Conservation (phyloP, 2,888 invertebrate species). For the Lepidocyrtoides sp. region DNA sequence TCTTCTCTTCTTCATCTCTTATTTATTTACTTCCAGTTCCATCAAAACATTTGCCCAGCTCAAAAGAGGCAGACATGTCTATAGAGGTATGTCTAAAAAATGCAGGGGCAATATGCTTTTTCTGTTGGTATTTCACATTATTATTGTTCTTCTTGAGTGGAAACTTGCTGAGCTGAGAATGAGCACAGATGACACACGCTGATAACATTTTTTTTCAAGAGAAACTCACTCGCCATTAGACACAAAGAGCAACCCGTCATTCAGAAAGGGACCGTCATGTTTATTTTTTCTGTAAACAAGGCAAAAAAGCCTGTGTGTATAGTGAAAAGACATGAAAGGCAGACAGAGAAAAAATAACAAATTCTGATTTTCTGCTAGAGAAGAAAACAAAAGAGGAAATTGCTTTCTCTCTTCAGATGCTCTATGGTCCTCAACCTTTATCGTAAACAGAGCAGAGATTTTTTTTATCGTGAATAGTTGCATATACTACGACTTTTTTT, state of each 20-base stretch:
- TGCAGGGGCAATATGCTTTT: constrained; percentile 28
- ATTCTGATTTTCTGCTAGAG: constrained; percentile 35
- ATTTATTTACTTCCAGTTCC: constrained; percentile 66
- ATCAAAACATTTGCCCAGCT: not conserved
- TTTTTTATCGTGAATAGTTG: too few species aligned
- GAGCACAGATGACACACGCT: constrained; percentile 65
- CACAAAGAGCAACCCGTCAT: constrained; percentile 19
- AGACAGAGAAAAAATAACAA: constrained; percentile 26
- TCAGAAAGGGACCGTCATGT: constrained; percentile 20
- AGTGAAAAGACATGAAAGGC: not conserved
- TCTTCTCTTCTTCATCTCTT: constrained; percentile 64
- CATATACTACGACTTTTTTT: not conserved
- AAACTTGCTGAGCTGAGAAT: constrained; percentile 62
- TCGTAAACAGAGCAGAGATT: constrained; percentile 29
- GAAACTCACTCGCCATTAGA: not conserved
- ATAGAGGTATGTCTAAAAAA: not conserved
- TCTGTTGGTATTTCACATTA: constrained; percentile 12
- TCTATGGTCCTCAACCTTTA: constrained; percentile 10
- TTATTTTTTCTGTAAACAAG: constrained; percentile 70
- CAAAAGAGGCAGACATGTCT: not conserved
- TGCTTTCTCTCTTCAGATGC: constrained; percentile 63
- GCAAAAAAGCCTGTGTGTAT: not conserved
- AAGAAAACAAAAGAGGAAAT: constrained; percentile 73
- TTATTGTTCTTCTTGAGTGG: not conserved
- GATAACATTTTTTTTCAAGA: constrained; percentile 31